Conservation (phyloP, 2,888 invertebrate species). For the Dascillus cervinus region DNA sequence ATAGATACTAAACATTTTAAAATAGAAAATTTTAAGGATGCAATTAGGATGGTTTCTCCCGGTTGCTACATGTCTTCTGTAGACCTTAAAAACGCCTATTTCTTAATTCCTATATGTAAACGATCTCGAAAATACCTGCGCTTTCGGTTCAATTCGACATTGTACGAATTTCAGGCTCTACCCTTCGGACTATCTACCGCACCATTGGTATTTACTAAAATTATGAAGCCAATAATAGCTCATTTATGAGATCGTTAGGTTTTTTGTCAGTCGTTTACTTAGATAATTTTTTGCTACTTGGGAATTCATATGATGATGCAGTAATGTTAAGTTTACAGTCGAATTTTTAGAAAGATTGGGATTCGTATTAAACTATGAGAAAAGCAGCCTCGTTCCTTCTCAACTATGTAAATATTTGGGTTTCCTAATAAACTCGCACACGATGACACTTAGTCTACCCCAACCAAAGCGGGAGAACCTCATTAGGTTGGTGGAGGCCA, state of each 20-base stretch:
- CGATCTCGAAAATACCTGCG: constrained; percentile 7
- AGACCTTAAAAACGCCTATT: constrained; percentile 15
- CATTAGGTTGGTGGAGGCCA: neutral
- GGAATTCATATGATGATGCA: constrained; percentile 6
- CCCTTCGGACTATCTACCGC: constrained; percentile 14
- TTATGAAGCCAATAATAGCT: constrained; percentile 12
- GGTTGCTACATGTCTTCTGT: constrained; percentile 10
- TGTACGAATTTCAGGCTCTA: constrained; percentile 13
- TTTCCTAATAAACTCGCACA: constrained; percentile 4
- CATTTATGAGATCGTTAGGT: constrained; percentile 5
- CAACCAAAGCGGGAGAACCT: constrained; percentile 1
- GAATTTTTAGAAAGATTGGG: constrained; percentile 7
- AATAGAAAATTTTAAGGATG: constrained; percentile 9
- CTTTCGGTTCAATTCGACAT: constrained; percentile 7
- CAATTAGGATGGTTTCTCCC: constrained; percentile 3
- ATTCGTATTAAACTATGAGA: constrained; percentile 10
- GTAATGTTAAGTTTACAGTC: constrained; percentile 5
- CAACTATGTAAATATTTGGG: constrained; percentile 7
- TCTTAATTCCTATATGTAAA: constrained; percentile 9
- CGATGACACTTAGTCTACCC: constrained; percentile 4
- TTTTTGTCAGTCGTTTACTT: constrained; percentile 10
- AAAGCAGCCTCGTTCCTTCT: constrained; percentile 6
- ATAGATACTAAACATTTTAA: constrained; percentile 11
- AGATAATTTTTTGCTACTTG: constrained; percentile 12
- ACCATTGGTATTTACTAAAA: constrained; percentile 15